Base-by-base conservation (phyloP, 2,888 invertebrate species). In the Phaedon cochleariae region DNA sequence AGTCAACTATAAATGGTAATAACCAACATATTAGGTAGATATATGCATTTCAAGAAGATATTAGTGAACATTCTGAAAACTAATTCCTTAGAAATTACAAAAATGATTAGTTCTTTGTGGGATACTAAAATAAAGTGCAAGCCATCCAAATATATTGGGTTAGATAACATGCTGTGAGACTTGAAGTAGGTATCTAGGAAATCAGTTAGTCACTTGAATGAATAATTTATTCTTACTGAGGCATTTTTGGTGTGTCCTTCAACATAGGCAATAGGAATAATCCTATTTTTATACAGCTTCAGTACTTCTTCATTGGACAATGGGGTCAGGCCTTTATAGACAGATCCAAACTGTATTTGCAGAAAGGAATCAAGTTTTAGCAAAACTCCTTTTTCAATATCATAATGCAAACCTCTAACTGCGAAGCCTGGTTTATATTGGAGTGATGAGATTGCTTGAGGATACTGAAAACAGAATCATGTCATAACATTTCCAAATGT, bases 371-470 rank as follows among this genome's bases (percentile, higher is more conserved):
- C 98, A 75, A 98, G 86, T 83, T 98, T 98, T 75, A 98, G 86
- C 21, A 98, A 86, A 12, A 97, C 85, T 2, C 98, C 97, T 84
- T 96, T 96, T 83, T 95, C 93, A 79, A 97, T 94, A 81, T 99
- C 98, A 86, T 97, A 98, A 84, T 98, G 98, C n/a, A 99, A 87
- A 34, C 98, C 98, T 69, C 98, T 88, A 0, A 98, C 95, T 15
- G 97, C 96, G 87, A 97, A 98, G 71, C 92, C 90, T n/a, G 96
- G 94, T 79, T 92, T 90, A 82, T 97, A 98, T 74, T 94, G 90
- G 59, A 97, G 85, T 64, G 90, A 86, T 53, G 87, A 84, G 74
- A 98, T 93, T 75, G 90, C 94, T 77, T 90, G 87, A 2, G 97
- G 97, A 85, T 98, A 98, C 95, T 97, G 84, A 61, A 88, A 84